A percentile compares a stretch with the other conserved stretches of the same genome.
phyloP scores from a whole-genome alignment of 2,113 vertebrate species.

The Brienomyrus longianalis region DNA sequence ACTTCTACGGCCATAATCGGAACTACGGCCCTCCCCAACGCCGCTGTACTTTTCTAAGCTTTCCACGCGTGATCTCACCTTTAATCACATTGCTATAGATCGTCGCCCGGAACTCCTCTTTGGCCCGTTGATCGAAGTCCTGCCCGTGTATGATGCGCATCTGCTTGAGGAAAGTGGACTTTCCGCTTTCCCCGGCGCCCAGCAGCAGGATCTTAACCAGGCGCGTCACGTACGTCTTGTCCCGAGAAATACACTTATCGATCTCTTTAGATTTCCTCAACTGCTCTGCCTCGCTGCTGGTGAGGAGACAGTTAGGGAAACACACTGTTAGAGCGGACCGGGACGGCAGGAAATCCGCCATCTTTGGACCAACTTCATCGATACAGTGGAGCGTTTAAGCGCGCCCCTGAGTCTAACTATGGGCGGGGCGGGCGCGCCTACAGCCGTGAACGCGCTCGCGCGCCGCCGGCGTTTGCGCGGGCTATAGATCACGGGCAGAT shows the following conservation, averaged over 20 bases:
- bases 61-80: slow-evolving; percentile 52
- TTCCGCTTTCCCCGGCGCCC: slow-evolving; percentile 92
- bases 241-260: slow-evolving; percentile 76
- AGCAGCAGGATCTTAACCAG: slow-evolving; percentile 88
- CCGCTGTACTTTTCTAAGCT: background rate
- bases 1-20: background rate
- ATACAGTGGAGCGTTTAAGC: slow-evolving; percentile 48
- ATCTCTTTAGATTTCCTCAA: slow-evolving; percentile 85
- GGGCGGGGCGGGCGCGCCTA: slow-evolving; percentile 17
- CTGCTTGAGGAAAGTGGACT: slow-evolving; percentile 95
- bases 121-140: slow-evolving; percentile 86
- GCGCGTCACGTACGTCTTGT: slow-evolving; percentile 84
- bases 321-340: slow-evolving; percentile 81
- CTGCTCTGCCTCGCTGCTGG: slow-evolving; percentile 81
- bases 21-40: background rate
- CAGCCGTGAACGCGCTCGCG: background rate
- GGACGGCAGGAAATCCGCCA: slow-evolving; percentile 96
- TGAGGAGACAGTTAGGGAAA: slow-evolving; percentile 85
- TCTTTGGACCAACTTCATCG: slow-evolving; percentile 83
- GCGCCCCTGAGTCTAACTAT: slow-evolving; percentile 17
- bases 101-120: slow-evolving; percentile 84
- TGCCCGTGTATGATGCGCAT: slow-evolving; percentile 94
- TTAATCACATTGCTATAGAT: slow-evolving; percentile 94
- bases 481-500: background rate
- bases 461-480: background rate